Evolutionary conservation across 2,797 vertebrate genomes (phyloP).

Genomic region (Gymnoscopelus microlampas): DNA sequence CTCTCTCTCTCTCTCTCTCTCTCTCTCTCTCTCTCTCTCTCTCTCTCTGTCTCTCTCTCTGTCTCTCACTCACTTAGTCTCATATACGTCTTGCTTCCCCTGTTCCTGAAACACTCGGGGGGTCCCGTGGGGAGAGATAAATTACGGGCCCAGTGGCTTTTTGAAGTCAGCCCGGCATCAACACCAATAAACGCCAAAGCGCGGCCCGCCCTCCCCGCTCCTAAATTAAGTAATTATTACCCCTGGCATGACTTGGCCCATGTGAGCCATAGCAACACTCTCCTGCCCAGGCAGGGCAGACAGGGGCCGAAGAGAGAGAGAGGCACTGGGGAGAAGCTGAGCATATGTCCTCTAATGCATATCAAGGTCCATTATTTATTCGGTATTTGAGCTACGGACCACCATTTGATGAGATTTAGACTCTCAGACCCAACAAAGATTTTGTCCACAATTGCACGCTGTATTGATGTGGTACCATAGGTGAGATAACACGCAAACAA

Average conservation of each 20-base stretch:
- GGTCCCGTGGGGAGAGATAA: conserved; percentile 73
- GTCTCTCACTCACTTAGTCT: conserved; percentile 65
- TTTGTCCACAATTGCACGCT: no score
- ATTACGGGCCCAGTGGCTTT: conserved; percentile 74
- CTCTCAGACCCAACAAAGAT: no score
- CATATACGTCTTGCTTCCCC: conserved; percentile 50
- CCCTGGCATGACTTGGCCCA: conserved; percentile 67
- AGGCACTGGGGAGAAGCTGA: conserved; percentile 47
- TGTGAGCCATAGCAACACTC: conserved; percentile 40
- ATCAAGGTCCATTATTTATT: no score
- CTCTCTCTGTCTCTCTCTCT: conserved; percentile 7
- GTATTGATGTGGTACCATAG: no score
- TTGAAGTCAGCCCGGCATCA: conserved; percentile 78
- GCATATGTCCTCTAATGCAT: conserved; percentile 51
- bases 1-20: conserved; percentile 47
- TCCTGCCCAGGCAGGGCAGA: conserved; percentile 39
- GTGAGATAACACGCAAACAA: no score
- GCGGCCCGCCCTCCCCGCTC: conserved; percentile 62
- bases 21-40: conserved; percentile 53
- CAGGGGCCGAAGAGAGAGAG: conserved; percentile 38
- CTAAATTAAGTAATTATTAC: conserved; percentile 82
- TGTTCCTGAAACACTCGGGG: conserved; percentile 65
- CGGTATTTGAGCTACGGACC: no score
- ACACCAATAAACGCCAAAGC: conserved; percentile 75
- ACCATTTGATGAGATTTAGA: no score